Evolutionary conservation across 1,140 invertebrate species (phyloP).

Genomic region (Popillia japonica): DNA sequence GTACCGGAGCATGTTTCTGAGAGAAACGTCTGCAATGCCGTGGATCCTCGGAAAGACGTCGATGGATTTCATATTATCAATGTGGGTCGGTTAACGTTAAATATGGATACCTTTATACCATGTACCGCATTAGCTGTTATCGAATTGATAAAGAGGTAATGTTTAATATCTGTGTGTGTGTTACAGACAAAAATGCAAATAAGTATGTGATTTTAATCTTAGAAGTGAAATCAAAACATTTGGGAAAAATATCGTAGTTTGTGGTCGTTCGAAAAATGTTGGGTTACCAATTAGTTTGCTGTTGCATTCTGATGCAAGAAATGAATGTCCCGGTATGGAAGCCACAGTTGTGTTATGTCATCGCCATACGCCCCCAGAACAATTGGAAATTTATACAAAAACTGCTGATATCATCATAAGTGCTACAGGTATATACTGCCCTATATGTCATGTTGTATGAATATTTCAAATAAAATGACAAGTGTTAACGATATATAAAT

Average conservation of each 20-base stretch:
- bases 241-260: slow-evolving; percentile 87
- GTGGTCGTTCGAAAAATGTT: slow-evolving; percentile 90
- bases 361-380: slow-evolving; percentile 80
- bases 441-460: slow-evolving; percentile 38
- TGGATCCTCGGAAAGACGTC: slow-evolving; percentile 85
- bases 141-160: slow-evolving; percentile 74
- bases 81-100: slow-evolving; percentile 77
- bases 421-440: slow-evolving; percentile 70
- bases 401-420: slow-evolving; percentile 85
- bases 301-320: slow-evolving; percentile 73
- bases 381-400: slow-evolving; percentile 73
- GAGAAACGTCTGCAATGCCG: slow-evolving; percentile 79
- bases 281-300: slow-evolving; percentile 86
- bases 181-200: neutral
- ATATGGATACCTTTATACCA: slow-evolving; percentile 80
- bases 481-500: too few relatives aligned
- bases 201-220: slow-evolving; percentile 50
- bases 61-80: slow-evolving; percentile 89
- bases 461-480: too few relatives aligned
- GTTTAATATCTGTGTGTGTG: slow-evolving; percentile 1
- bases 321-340: slow-evolving; percentile 68
- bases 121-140: slow-evolving; percentile 85
- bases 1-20: slow-evolving; percentile 80
- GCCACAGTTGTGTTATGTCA: slow-evolving; percentile 90
- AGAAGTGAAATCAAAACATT: slow-evolving; percentile 79